Evolutionary conservation across 2,113 vertebrate genomes (phyloP).

Genomic region (Crotalus tigris): DNA sequence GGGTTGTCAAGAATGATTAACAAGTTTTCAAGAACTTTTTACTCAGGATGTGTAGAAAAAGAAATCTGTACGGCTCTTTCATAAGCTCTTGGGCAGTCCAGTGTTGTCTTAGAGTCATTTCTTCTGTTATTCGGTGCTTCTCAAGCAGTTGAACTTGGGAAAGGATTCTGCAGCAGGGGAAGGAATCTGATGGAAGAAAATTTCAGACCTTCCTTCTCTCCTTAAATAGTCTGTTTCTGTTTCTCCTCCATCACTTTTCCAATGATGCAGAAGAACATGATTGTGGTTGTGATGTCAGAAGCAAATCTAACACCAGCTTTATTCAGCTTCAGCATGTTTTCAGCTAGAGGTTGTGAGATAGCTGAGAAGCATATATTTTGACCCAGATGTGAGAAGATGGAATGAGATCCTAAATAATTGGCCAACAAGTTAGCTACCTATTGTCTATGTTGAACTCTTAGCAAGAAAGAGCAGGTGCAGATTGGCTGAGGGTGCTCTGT

Average conservation of each 20-base stretch:
- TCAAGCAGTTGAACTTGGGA: background rate
- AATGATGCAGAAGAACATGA: background rate
- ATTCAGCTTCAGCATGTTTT: background rate
- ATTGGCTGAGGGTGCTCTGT: background rate
- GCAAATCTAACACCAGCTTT: background rate
- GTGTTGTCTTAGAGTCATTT: background rate
- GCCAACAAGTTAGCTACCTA: background rate
- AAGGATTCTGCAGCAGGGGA: background rate
- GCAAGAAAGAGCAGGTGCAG: background rate
- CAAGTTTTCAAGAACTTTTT: background rate
- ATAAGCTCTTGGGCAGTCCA: background rate
- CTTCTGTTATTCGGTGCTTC: background rate
- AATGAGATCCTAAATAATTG: background rate
- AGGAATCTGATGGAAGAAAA: background rate
- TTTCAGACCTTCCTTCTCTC: background rate
- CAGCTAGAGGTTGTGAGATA: background rate
- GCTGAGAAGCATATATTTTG: background rate
- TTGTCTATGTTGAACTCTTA: background rate
- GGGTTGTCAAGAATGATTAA: background rate
- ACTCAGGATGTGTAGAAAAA: background rate
- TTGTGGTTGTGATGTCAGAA: background rate
- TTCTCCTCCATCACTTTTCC: background rate
- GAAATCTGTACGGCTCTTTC: background rate
- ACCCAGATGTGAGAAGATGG: background rate
- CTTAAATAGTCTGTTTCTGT: background rate